phyloP scores from a whole-genome alignment of 1,140 invertebrate species.

The Fopius arisanus region DNA sequence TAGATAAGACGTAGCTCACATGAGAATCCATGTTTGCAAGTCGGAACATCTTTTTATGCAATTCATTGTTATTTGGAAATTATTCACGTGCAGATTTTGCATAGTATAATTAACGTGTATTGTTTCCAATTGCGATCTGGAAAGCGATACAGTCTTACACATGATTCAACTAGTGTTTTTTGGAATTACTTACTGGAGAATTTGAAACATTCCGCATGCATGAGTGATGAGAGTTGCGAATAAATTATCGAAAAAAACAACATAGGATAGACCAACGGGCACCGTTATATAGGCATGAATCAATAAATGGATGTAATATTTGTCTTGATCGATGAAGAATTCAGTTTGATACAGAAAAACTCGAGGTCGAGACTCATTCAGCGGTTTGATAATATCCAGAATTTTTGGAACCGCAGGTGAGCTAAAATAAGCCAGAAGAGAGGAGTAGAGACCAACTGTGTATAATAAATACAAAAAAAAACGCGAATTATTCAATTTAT shows the following conservation, averaged over 20 bases:
- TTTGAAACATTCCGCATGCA: constrained; percentile 22
- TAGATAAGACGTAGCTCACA: too few relatives aligned
- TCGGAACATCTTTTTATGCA: too few relatives aligned
- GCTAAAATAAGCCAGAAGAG: not conserved
- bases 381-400: constrained; percentile 15
- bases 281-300: constrained; percentile 22
- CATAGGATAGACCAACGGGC: not conserved
- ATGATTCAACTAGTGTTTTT: too few relatives aligned
- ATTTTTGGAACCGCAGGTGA: constrained; percentile 22
- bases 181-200: not conserved
- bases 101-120: too few relatives aligned
- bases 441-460: constrained; percentile 6
- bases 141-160: too few relatives aligned
- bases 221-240: constrained; percentile 21
- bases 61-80: too few relatives aligned
- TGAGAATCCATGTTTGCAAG: too few relatives aligned
- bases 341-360: constrained; percentile 12
- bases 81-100: too few relatives aligned
- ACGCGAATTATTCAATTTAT: not conserved
- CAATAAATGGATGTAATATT: constrained; percentile 29
- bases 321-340: constrained; percentile 24
- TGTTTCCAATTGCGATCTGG: too few relatives aligned
- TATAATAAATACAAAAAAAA: not conserved
- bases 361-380: constrained; percentile 19
- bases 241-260: constrained; percentile 24